Evolutionary conservation across 2,113 vertebrate species (phyloP), one percentile per base, ranked within the genome.

Genomic region (Chaetodon trifascialis): DNA sequence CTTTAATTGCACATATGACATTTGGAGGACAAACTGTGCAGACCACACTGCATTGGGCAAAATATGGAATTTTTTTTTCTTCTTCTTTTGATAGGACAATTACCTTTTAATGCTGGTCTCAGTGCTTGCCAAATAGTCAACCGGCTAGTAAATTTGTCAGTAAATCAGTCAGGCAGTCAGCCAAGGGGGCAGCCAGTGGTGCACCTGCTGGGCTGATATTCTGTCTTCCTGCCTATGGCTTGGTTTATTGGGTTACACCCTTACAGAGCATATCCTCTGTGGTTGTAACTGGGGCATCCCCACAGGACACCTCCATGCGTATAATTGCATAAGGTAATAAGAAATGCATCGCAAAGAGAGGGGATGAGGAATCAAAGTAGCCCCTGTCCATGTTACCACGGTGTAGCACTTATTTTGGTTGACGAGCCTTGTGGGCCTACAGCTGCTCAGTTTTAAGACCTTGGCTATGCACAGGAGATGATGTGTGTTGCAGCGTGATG

Each of bases 211-310:
- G 47, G 58, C 19, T 78, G 49, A 70, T 44, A 49, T 67, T 79
- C 46, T 64, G 25, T 79, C 49, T 73, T 73, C 12, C 36, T 56
- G 46, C 25, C 63, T 54, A 25, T 56, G 75, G 55, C 56, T 74
- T 82, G 76, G 51, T 72, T 77, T 87, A 73, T 70, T 88, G 68
- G 62, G 64, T 70, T 75, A 46, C 63, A 80, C 56, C 66, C 55
- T 64, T 67, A 14, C 25, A 67, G 36, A 66, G 46, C 56, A 54
- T 62, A 79, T 72, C 60, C 30, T 62, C 36, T 79, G 40, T 80
- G 76, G 79, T 81, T 89, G 75, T 84, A 92, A 93, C 69, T 93
- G 80, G 92, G 88, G 72, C 86, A 90, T 85, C 79, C 76, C 80
- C 89, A 84, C 83, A 90, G 76, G 84, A 91, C 85, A 86, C 82